Base-by-base conservation (phyloP, 2,113 vertebrate genomes). In the Chloroceryle aenea region DNA sequence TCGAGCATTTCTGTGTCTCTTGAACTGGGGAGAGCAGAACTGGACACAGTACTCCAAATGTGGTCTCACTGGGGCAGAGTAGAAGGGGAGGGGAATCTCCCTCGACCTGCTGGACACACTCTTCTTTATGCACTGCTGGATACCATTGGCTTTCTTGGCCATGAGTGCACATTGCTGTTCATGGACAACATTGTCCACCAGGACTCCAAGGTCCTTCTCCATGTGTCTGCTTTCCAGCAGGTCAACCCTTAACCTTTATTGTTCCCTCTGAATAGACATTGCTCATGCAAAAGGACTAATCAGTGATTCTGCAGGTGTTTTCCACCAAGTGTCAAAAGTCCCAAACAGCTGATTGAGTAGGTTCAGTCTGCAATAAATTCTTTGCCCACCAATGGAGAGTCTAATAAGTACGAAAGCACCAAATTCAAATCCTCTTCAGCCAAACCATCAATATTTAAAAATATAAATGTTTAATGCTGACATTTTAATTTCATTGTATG, bases 391-490 rank as follows among this genome's bases (percentile, higher is more conserved):
- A 64, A 12, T 50, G 9, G 30, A 52, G 55, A 76, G 22, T 64
- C 74, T 87, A 88, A 59, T 45, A 93, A 83, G 88, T 53, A 92
- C 81, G 81, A 93, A 89, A 84, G 48, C 47, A 75, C 52, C 3
- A 6, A 81, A 90, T 30, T 86, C 78, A 95, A 84, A 94, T 86
- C 52, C 40, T 89, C 47, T 84, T 80, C 90, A 93, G 52, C 26
- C 32, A 87, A 40, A 89, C 4, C 66, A 86, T 95, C 72, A 91
- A 74, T 92, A 86, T 94, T 96, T 86, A 90, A 95, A 90, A 69
- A 58, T 68, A 79, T 69, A 67, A 69, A 83, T 84, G 62, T 79
- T 90, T 83, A 87, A 93, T 83, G 78, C 38, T 87, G 55, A 83
- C 62, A 84, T 83, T 93, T 95, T 90, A 91, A 80, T 93, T 90